Evolutionary conservation across 2,888 invertebrate genomes (phyloP).

Genomic region (Tillus elongatus): DNA sequence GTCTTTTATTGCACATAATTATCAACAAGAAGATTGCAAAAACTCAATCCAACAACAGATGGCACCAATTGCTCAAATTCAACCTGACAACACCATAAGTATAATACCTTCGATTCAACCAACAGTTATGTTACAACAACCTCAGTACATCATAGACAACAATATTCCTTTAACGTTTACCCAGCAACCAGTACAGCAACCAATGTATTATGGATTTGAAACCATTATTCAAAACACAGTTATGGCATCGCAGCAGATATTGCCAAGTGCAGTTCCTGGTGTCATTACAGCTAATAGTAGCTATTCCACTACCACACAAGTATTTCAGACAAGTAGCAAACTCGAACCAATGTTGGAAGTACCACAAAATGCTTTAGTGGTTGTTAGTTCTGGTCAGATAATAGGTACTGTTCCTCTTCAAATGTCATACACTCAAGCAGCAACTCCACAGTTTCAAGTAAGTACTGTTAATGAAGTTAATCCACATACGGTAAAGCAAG

Average conservation of each 20-base stretch:
- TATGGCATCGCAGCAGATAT: slow-evolving; percentile 81
- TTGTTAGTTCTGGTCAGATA: slow-evolving; percentile 49
- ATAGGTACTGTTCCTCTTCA: slow-evolving; percentile 11
- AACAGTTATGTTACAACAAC: slow-evolving; percentile 37
- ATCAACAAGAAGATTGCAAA: slow-evolving; percentile 60
- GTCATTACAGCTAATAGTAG: slow-evolving; percentile 73
- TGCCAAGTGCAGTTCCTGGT: slow-evolving; percentile 72
- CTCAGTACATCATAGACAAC: slow-evolving; percentile 37
- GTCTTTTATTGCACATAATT: slow-evolving; percentile 58
- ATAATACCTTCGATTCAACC: slow-evolving; percentile 36
- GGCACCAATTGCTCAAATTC: slow-evolving; percentile 43
- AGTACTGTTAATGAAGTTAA: slow-evolving; percentile 14
- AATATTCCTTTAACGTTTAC: slow-evolving; percentile 39
- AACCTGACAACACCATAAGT: slow-evolving; percentile 40
- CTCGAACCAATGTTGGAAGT: slow-evolving; percentile 73
- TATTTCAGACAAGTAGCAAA: slow-evolving; percentile 78
- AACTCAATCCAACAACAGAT: slow-evolving; percentile 59
- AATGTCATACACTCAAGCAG: slow-evolving; percentile 15
- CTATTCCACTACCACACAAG: slow-evolving; percentile 76
- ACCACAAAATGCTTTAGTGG: slow-evolving; percentile 57
- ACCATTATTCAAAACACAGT: slow-evolving; percentile 82
- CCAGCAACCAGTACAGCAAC: slow-evolving; percentile 55
- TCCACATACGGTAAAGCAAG: slow-evolving; percentile 18
- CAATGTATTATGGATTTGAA: slow-evolving; percentile 74
- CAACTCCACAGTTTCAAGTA: not conserved